These are phyloP conservation scores for Stichodactyla mertensii DNA, from an alignment of 64 coral and sea anemone genomes.

Conservation along the genomic window DNA sequence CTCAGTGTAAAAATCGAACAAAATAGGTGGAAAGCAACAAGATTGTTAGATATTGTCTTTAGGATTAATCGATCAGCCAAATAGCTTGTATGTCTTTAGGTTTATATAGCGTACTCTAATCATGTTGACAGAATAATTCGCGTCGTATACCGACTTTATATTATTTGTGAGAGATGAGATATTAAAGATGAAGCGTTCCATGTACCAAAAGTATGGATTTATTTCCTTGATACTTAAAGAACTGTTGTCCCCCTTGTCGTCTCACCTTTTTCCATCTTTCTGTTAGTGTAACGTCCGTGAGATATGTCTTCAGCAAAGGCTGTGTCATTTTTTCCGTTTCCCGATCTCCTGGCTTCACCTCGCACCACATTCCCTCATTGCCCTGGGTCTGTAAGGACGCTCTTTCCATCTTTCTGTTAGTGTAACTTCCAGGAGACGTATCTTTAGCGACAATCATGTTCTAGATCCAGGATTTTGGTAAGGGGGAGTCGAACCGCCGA, in stretches of 20 bases:
- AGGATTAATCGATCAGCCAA: not conserved
- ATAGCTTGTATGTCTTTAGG: constrained; percentile 8
- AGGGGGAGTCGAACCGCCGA: too few species aligned
- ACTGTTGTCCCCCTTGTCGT: not conserved
- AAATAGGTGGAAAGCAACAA: not conserved
- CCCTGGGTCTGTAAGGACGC: too few species aligned
- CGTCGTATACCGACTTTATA: constrained; percentile 63
- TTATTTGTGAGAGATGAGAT: constrained; percentile 74
- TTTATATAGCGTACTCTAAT: constrained; percentile 41
- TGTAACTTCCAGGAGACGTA: too few species aligned
- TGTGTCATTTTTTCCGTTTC: too few species aligned
- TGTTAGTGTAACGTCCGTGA: too few species aligned
- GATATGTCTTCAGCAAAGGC: too few species aligned
- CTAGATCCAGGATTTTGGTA: too few species aligned
- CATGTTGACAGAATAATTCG: constrained; percentile 39
- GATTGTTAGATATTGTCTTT: not conserved
- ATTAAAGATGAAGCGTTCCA: constrained; percentile 63
- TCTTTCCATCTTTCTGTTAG: too few species aligned
- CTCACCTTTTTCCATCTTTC: too few species aligned
- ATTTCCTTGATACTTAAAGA: not conserved
- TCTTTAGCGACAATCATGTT: too few species aligned
- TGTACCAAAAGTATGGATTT: constrained; percentile 27
- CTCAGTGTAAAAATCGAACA: not conserved
- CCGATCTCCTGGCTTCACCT: too few species aligned
- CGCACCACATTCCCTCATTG: too few species aligned